Percentiles rank a stretch among this genome's conserved stretches.
Conservation (phyloP, 1,140 invertebrate species). For the Cotesia vestalis region DNA sequence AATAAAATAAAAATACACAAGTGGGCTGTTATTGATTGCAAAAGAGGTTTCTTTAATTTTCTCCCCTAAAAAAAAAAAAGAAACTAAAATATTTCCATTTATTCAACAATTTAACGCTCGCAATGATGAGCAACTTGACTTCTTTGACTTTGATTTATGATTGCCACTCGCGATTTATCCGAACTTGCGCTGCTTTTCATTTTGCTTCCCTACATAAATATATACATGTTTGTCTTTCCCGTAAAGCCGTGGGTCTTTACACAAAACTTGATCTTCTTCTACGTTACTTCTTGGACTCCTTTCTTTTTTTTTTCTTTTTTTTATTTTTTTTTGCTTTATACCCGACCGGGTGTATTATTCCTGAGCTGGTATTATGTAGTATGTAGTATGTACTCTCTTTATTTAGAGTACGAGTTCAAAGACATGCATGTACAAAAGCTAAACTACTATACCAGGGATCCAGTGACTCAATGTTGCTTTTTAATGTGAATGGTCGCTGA, state of each 20-base stretch:
- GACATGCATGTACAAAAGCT: slow-evolving; percentile 40
- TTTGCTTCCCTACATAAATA: background rate
- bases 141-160: slow-evolving; percentile 21
- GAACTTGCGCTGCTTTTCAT: slow-evolving; percentile 15
- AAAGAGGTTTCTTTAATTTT: background rate
- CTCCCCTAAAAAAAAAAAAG: background rate
- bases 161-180: slow-evolving; percentile 20
- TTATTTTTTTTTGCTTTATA: background rate
- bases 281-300: background rate
- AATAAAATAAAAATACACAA: too few species aligned
- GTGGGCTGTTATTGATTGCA: too few species aligned
- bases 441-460: slow-evolving; percentile 14
- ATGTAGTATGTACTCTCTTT: slow-evolving; percentile 16
- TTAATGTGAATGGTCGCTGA: slow-evolving; percentile 56
- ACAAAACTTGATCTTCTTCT: background rate
- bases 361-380: too few species aligned
- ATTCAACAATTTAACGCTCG: background rate
- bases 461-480: slow-evolving; percentile 53
- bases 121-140: background rate
- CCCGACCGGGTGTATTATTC: slow-evolving; percentile 8
- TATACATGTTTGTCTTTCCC: background rate
- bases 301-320: background rate
- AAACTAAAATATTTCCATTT: background rate
- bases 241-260: background rate
- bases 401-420: slow-evolving; percentile 53